These are phyloP conservation scores for Anneissia japonica DNA, from an alignment of 35 echinoderm and acorn worm species.

Conservation along the genomic window DNA sequence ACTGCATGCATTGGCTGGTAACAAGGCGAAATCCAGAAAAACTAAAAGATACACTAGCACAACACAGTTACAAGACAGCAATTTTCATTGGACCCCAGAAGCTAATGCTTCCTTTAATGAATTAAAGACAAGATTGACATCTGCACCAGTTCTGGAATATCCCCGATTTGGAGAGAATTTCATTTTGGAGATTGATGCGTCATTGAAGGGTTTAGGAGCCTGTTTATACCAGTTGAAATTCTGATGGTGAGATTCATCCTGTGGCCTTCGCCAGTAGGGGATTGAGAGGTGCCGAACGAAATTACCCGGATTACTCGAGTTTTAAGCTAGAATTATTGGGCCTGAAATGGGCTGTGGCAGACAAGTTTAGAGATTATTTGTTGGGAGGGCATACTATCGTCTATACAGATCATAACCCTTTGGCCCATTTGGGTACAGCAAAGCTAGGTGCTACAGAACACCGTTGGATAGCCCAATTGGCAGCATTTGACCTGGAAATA, in stretches of 20 bases:
- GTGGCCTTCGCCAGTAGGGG: constrained; percentile 54
- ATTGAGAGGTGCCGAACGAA: constrained; percentile 18
- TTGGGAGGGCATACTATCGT: constrained; percentile 1
- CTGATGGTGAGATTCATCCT: constrained; percentile 15
- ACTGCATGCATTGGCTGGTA: too few species aligned
- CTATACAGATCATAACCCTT: constrained; percentile 41
- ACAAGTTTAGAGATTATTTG: constrained; percentile 55
- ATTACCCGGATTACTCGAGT: constrained; percentile 12
- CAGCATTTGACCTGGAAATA: constrained; percentile 36
- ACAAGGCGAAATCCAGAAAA: too few species aligned
- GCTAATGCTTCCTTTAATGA: background rate
- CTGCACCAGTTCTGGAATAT: background rate
- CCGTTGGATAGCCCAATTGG: constrained; percentile 36
- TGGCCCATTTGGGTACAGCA: constrained; percentile 34
- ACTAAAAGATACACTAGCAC: background rate
- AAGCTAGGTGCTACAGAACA: constrained; percentile 24
- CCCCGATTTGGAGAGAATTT: background rate
- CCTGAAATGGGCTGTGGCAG: constrained; percentile 54
- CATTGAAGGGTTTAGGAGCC: background rate
- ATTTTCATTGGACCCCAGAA: background rate
- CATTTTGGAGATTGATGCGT: background rate
- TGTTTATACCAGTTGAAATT: constrained; percentile 8
- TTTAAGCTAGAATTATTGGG: constrained; percentile 56
- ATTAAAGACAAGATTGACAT: background rate
- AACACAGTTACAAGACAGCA: background rate